Conservation (phyloP, 2,113 vertebrate species). For the Zootoca vivipara region DNA sequence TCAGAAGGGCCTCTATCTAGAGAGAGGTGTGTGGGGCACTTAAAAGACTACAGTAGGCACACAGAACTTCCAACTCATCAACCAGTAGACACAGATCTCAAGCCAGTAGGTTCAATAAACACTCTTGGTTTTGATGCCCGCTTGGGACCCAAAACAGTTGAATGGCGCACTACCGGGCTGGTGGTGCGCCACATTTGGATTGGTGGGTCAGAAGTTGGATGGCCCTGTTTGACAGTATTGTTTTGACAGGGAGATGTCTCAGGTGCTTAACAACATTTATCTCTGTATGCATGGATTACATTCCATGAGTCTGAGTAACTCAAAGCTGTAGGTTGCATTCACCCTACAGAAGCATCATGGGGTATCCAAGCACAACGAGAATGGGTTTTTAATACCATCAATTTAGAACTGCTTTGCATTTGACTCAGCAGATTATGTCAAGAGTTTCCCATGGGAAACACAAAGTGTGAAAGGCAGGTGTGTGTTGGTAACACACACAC, state of each 20-base stretch:
- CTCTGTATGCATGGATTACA: not conserved
- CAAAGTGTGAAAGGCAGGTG: not conserved
- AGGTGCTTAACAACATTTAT: not conserved
- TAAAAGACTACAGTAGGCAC: not conserved
- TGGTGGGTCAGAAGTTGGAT: not conserved
- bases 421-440: not conserved
- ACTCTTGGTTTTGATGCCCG: not conserved
- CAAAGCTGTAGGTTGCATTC: not conserved
- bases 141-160: not conserved
- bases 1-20: slow-evolving; percentile 2
- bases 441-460: not conserved
- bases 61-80: not conserved
- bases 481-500: not conserved
- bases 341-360: not conserved
- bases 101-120: slow-evolving; percentile 36
- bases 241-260: not conserved
- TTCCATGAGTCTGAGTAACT: not conserved
- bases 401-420: not conserved
- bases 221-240: not conserved
- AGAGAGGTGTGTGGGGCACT: not conserved
- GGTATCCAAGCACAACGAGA: not conserved
- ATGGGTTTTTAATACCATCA: not conserved
- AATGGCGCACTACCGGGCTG: no score
- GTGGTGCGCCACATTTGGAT: not conserved
- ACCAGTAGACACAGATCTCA: not conserved